phyloP scores from a whole-genome alignment of 2,888 invertebrate species.

The Hirtodrosophila confusa region DNA sequence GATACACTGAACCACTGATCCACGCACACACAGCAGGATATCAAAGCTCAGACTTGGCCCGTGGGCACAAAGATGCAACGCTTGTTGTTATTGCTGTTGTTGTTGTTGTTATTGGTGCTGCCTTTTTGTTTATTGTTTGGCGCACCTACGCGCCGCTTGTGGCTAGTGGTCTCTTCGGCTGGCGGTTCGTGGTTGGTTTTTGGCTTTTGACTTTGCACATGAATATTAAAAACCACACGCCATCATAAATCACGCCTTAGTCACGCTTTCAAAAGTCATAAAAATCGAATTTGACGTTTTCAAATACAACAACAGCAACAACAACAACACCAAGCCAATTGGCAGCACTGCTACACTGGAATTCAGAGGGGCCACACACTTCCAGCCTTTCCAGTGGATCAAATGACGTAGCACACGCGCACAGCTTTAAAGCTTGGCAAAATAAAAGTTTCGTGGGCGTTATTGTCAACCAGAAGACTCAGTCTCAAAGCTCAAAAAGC shows the following conservation, averaged over 20 bases:
- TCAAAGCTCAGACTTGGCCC: slow-evolving; percentile 56
- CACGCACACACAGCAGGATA: slow-evolving; percentile 74
- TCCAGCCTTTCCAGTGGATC: slow-evolving; percentile 20
- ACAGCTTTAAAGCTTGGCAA: slow-evolving; percentile 18
- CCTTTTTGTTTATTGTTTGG: slow-evolving; percentile 76
- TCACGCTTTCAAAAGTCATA: slow-evolving; percentile 84
- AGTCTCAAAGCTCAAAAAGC: slow-evolving; percentile 4
- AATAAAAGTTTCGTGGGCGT: slow-evolving; percentile 38
- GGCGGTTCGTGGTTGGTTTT: slow-evolving; percentile 38
- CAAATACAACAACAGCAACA: slow-evolving; percentile 49
- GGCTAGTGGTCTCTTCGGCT: slow-evolving; percentile 15
- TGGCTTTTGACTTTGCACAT: slow-evolving; percentile 75
- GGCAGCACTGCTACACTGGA: slow-evolving; percentile 33
- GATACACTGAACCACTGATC: slow-evolving; percentile 66
- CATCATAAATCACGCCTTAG: slow-evolving; percentile 84
- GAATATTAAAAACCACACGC: slow-evolving; percentile 84
- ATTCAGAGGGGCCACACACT: slow-evolving; percentile 14
- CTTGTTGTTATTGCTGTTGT: slow-evolving; percentile 39
- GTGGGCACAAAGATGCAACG: slow-evolving; percentile 65
- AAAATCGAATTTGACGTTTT: slow-evolving; percentile 83
- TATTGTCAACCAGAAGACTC: slow-evolving; percentile 32
- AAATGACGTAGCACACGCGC: slow-evolving; percentile 51
- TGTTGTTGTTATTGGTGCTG: slow-evolving; percentile 44
- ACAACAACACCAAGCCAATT: slow-evolving; percentile 35
- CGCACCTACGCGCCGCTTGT: slow-evolving; percentile 62